Conservation (phyloP, 2,888 invertebrate genomes). For the Galeruca laticollis region DNA sequence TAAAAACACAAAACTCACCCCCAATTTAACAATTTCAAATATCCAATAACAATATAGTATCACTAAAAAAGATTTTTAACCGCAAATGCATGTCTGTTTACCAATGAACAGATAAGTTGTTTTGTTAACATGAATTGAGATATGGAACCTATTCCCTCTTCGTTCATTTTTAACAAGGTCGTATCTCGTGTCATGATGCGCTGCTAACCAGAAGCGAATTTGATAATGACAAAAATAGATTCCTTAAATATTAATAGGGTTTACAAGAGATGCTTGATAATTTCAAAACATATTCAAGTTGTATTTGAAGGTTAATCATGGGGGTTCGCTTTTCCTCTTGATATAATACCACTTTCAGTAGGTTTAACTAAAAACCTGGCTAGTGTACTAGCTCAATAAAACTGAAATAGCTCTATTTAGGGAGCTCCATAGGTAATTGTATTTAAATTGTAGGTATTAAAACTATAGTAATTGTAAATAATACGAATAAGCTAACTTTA, state of each 20-base stretch:
- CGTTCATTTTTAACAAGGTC: neutral
- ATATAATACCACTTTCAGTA: too few species aligned
- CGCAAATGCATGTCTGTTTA: neutral
- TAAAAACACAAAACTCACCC: neutral
- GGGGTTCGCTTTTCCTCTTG: too few species aligned
- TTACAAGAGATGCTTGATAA: neutral
- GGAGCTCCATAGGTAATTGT: too few species aligned
- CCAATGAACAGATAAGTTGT: conserved; percentile 13
- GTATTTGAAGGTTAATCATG: too few species aligned
- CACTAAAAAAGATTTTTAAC: conserved; percentile 2
- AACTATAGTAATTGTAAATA: too few species aligned
- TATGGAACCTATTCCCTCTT: neutral
- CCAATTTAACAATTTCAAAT: neutral
- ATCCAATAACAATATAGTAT: neutral
- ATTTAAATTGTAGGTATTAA: too few species aligned
- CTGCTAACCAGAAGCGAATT: neutral
- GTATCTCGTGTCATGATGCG: neutral
- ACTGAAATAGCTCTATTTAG: too few species aligned
- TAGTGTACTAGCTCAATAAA: too few species aligned
- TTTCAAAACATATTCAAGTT: neutral
- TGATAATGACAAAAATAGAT: neutral
- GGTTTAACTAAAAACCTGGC: too few species aligned
- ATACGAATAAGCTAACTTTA: too few species aligned
- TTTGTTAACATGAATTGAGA: conserved; percentile 14
- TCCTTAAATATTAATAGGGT: neutral